Evolutionary conservation across 2,888 invertebrate species (phyloP).

Genomic region (Caenorhabditis parvicauda): DNA sequence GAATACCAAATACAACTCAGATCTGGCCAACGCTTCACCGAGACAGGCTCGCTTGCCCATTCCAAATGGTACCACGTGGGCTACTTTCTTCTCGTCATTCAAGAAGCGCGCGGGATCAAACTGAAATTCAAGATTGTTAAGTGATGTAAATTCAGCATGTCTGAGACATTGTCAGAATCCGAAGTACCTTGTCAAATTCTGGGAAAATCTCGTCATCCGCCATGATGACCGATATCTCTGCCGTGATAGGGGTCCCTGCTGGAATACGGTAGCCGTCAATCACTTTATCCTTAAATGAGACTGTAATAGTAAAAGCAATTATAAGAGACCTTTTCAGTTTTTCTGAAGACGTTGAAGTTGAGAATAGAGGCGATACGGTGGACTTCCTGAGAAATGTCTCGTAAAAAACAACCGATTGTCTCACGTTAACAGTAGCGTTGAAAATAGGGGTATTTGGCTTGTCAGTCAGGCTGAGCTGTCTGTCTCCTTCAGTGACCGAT

Average conservation of each 20-base stretch:
- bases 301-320: too few relatives aligned
- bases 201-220: conserved; percentile 23
- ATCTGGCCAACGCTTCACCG: conserved; percentile 30
- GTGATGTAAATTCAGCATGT: too few relatives aligned
- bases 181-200: conserved; percentile 8
- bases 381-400: too few relatives aligned
- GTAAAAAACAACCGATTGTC: too few relatives aligned
- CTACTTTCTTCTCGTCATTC: conserved; percentile 14
- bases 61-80: conserved; percentile 30
- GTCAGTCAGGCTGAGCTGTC: too few relatives aligned
- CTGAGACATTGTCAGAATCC: too few relatives aligned
- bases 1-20: conserved; percentile 32
- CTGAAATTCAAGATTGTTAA: too few relatives aligned
- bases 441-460: too few relatives aligned
- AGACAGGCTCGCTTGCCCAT: conserved; percentile 31
- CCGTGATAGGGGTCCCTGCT: conserved; percentile 20
- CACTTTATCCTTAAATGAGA: conserved; percentile 15
- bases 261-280: conserved; percentile 20
- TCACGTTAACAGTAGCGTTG: too few relatives aligned
- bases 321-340: conserved; percentile 3
- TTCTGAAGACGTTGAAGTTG: conserved; percentile 22
- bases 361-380: conserved; percentile 33
- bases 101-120: conserved; percentile 30
- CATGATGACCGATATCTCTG: conserved; percentile 24
- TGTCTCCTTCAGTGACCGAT: too few relatives aligned